These are phyloP conservation scores for Cosmia trapezina DNA, from an alignment of 2,888 invertebrate species.

Conservation along the genomic window DNA sequence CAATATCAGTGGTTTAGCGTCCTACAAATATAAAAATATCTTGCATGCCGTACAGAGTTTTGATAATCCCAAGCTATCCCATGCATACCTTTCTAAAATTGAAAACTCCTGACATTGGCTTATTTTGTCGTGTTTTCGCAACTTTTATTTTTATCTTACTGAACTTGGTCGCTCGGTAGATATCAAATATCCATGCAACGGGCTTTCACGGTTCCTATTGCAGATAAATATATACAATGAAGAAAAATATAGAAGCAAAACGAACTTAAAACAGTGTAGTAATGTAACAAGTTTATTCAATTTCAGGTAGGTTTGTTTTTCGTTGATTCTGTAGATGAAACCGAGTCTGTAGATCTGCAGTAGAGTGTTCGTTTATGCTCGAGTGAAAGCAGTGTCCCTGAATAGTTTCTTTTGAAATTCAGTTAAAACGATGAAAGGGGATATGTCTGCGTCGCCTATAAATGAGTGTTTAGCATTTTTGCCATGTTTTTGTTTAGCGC, in stretches of 20 bases:
- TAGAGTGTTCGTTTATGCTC: slow-evolving; percentile 15
- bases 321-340: slow-evolving; percentile 27
- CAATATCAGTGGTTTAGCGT: neutral
- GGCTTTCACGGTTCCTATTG: slow-evolving; percentile 22
- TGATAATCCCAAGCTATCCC: slow-evolving; percentile 8
- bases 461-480: slow-evolving; percentile 86
- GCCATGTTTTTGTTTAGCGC: slow-evolving; percentile 70
- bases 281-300: slow-evolving; percentile 44
- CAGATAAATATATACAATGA: slow-evolving; percentile 26
- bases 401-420: slow-evolving; percentile 61
- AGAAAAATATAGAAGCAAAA: slow-evolving; percentile 20
- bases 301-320: slow-evolving; percentile 40
- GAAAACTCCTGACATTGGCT: slow-evolving; percentile 32
- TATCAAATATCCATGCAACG: slow-evolving; percentile 47
- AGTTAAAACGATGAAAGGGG: slow-evolving; percentile 71
- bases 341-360: slow-evolving; percentile 22
- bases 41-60: slow-evolving; percentile 15
- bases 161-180: slow-evolving; percentile 39
- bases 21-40: neutral
- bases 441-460: slow-evolving; percentile 78
- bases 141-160: slow-evolving; percentile 42
- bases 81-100: slow-evolving; percentile 38
- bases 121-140: slow-evolving; percentile 40
- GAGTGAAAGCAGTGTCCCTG: slow-evolving; percentile 39
- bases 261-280: slow-evolving; percentile 52